A percentile compares a stretch with the other conserved stretches of the same genome.
phyloP scores from a whole-genome alignment of 2,888 invertebrate species.

The Chymomyza procnemis region DNA sequence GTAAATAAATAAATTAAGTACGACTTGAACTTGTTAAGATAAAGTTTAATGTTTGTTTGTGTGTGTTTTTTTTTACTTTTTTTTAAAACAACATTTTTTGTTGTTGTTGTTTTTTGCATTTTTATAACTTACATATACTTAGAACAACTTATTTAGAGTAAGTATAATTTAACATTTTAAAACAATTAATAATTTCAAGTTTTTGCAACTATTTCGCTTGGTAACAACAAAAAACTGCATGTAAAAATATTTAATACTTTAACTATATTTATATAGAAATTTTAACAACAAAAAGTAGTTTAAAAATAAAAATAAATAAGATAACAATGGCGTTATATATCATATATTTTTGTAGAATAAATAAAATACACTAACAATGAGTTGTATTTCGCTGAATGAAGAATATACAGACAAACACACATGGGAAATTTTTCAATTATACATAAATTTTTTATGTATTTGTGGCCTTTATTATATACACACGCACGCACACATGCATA shows the following conservation, averaged over 20 bases:
- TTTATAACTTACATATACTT: background rate
- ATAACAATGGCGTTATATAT: background rate
- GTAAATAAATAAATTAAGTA: background rate
- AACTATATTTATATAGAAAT: background rate
- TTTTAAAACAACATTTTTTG: background rate
- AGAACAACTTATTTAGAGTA: background rate
- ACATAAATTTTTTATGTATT: background rate
- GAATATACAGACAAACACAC: background rate
- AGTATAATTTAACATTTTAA: background rate
- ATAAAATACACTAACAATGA: background rate
- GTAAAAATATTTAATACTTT: background rate
- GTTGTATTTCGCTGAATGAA: background rate
- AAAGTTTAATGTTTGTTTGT: background rate
- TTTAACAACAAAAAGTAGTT: background rate
- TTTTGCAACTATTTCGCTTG: too few relatives aligned
- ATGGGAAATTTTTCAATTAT: background rate
- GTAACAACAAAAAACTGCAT: background rate
- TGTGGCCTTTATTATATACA: background rate
- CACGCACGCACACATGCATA: background rate
- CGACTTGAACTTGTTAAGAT: background rate
- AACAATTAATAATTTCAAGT: background rate
- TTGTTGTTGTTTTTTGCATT: background rate
- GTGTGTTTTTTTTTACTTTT: too few relatives aligned
- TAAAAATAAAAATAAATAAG: too few relatives aligned
- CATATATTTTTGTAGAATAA: too few relatives aligned